phyloP scores from a whole-genome alignment of 2,113 vertebrate genomes.

The Choloepus hoffmanni region DNA sequence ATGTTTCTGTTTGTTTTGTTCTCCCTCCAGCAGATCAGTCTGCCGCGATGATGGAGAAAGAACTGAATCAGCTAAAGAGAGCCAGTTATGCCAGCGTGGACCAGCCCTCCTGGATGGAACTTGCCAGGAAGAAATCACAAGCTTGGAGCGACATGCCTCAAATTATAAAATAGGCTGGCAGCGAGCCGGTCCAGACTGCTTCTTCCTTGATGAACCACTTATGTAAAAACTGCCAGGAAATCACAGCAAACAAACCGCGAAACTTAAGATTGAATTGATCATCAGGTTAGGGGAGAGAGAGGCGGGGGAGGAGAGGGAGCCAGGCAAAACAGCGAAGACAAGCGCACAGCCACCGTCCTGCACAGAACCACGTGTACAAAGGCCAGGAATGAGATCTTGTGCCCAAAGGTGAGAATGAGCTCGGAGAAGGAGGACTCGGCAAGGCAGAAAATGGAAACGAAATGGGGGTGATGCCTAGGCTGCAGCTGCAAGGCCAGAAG shows the following conservation, averaged over 20 bases:
- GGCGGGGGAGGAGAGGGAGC: slow-evolving; percentile 41
- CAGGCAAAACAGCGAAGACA: not conserved
- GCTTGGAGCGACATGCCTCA: slow-evolving; percentile 96
- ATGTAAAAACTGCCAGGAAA: slow-evolving; percentile 74
- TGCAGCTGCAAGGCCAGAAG: not conserved
- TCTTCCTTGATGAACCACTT: slow-evolving; percentile 39
- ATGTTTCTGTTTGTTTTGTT: slow-evolving; percentile 59
- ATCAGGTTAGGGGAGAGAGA: slow-evolving; percentile 51
- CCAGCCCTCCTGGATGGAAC: slow-evolving; percentile 97
- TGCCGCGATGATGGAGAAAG: slow-evolving; percentile 81
- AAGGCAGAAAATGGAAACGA: not conserved
- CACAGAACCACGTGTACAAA: slow-evolving; percentile 16
- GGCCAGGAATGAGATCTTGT: not conserved
- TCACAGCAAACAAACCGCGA: slow-evolving; percentile 71
- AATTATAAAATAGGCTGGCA: slow-evolving; percentile 86
- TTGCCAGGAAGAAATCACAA: slow-evolving; percentile 98
- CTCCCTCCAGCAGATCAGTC: slow-evolving; percentile 78
- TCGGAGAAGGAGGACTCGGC: not conserved
- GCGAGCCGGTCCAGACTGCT: not conserved
- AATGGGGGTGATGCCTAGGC: not conserved
- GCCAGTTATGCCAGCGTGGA: slow-evolving; percentile 82
- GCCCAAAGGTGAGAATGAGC: slow-evolving; percentile 24
- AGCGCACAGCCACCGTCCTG: not conserved
- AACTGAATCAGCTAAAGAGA: slow-evolving; percentile 87
- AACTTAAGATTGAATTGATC: slow-evolving; percentile 73